Evolutionary conservation across 2,797 vertebrate species (phyloP).

Genomic region (Platyrinchus mystaceus): DNA sequence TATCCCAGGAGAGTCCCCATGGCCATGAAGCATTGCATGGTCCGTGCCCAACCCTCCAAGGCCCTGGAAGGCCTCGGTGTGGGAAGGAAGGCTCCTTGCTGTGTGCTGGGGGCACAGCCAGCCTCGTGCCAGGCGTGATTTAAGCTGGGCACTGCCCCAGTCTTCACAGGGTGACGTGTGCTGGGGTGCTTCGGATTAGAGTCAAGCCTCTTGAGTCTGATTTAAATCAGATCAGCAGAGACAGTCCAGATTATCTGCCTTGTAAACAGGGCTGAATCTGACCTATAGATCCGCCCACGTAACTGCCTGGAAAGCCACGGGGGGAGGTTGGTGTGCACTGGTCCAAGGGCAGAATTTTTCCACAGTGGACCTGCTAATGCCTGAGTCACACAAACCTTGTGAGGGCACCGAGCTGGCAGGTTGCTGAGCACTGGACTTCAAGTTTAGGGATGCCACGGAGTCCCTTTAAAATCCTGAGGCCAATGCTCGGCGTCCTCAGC

Average conservation of each 20-base stretch:
- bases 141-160: constrained; percentile 14
- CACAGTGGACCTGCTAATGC: neutral
- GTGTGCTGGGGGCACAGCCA: neutral
- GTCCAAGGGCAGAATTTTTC: constrained; percentile 22
- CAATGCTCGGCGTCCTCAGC: fast-evolving
- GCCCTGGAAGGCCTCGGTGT: neutral
- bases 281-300: neutral
- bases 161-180: constrained; percentile 25
- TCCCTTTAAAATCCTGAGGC: neutral
- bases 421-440: fast-evolving
- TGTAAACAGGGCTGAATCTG: constrained; percentile 47
- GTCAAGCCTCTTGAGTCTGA: constrained; percentile 52
- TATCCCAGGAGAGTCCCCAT: neutral
- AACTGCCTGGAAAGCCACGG: neutral
- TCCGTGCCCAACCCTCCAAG: fast-evolving
- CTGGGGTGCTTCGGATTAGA: constrained; percentile 22
- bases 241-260: constrained; percentile 50
- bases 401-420: fast-evolving
- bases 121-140: neutral
- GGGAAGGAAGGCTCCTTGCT: neutral
- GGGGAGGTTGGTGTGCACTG: neutral
- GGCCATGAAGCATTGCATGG: fast-evolving
- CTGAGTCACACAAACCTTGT: neutral
- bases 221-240: constrained; percentile 52
- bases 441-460: neutral